Percentiles rank a stretch among this genome's conserved stretches.
These are phyloP conservation scores for Nomada lathburiana DNA, from an alignment of 2,888 invertebrate genomes.

Conservation along the genomic window DNA sequence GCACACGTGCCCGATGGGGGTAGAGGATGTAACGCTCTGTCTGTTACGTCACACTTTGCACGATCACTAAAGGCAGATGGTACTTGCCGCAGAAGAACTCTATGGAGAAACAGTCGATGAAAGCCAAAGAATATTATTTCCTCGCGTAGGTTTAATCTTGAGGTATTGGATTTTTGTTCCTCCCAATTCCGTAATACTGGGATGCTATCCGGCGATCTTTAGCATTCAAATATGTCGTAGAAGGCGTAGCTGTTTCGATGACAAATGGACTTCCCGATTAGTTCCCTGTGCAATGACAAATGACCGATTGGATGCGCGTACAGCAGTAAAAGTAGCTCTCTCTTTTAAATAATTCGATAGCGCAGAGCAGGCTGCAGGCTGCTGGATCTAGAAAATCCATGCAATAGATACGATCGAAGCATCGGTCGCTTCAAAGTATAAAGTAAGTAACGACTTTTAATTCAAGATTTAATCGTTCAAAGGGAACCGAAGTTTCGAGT, in stretches of 20 bases:
- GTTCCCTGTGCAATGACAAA: conserved; percentile 10
- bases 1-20: conserved; percentile 48
- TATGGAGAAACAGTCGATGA: conserved; percentile 29
- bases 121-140: not conserved
- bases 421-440: no score
- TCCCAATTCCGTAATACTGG: not conserved
- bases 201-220: not conserved
- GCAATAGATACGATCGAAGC: no score
- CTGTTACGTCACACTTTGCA: conserved; percentile 68
- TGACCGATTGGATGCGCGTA: not conserved
- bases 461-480: no score
- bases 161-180: not conserved
- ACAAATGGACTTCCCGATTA: conserved; percentile 18
- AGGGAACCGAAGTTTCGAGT: no score
- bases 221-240: not conserved
- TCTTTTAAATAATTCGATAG: conserved; percentile 9
- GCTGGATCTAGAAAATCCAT: no score
- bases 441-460: no score
- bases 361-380: not conserved
- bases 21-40: conserved; percentile 67
- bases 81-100: conserved; percentile 16
- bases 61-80: conserved; percentile 49
- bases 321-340: conserved; percentile 17
- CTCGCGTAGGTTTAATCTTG: not conserved
- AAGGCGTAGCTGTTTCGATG: conserved; percentile 2